Evolutionary conservation across 2,888 invertebrate species (phyloP).

Genomic region (Polydesmus complanatus): DNA sequence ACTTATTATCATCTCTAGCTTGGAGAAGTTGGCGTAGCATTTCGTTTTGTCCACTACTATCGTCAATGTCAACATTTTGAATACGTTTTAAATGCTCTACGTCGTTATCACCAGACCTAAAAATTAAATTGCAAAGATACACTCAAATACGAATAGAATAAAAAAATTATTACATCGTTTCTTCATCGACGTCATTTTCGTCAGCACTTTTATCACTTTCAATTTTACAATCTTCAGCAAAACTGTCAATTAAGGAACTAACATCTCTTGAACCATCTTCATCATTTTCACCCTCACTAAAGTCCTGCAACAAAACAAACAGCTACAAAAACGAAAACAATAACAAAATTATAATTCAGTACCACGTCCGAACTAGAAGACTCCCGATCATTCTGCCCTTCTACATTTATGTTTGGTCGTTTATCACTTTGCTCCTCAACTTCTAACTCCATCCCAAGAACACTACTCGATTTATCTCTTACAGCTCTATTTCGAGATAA

Average conservation of each 20-base stretch:
- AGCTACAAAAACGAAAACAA: neutral
- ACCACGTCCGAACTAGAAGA: constrained; percentile 9
- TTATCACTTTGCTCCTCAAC: constrained; percentile 2
- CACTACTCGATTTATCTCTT: neutral
- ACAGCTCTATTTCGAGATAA: constrained; percentile 1
- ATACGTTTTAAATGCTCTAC: constrained; percentile 37
- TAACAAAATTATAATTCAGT: neutral
- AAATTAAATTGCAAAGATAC: neutral
- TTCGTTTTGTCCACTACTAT: neutral
- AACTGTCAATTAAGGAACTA: constrained; percentile 11
- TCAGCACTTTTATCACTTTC: constrained; percentile 37
- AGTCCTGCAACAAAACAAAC: constrained; percentile 17
- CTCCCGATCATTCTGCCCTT: no score
- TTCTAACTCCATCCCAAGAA: constrained; percentile 7
- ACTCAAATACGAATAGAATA: neutral
- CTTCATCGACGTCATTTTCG: constrained; percentile 74
- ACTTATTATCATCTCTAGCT: neutral
- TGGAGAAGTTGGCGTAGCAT: neutral
- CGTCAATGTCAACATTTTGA: neutral
- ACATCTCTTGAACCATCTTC: constrained; percentile 17
- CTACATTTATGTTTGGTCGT: no score
- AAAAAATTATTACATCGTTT: constrained; percentile 44
- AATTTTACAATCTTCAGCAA: constrained; percentile 15
- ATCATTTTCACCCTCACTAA: constrained; percentile 24
- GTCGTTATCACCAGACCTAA: constrained; percentile 51